Base-by-base conservation (phyloP, 2,113 vertebrate species). In the Eulemur macaco region DNA sequence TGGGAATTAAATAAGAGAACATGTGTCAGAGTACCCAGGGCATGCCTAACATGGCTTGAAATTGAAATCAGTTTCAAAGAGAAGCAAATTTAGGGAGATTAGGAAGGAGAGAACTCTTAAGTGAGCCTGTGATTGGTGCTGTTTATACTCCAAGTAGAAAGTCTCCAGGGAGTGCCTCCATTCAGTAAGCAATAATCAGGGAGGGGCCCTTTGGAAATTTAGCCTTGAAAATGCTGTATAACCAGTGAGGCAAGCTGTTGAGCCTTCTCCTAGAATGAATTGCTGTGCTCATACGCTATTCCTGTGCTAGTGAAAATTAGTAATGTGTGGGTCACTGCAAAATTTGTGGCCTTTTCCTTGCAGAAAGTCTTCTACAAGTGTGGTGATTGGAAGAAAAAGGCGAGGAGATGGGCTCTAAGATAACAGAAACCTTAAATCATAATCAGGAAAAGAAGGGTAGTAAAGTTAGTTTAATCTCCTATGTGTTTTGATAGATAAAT, bases 401-500 rank as follows among this genome's bases (percentile, higher is more conserved):
- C 93, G 83, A 71, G 77, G 45, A 66, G 37, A 68, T 94, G 90
- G 52, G 77, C 73, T 96, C 42, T 92, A 81, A 89, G 92, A 96
- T 80, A 98, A 82, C 96, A 97, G 93, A 91, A 39, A 85, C 69
- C 74, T 86, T 96, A 96, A 98, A 97, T 97, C 93, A 87, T 17
- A 50, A 3, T 54, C 71, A 73, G 64, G 50, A 97, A 91, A 90
- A 92, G 47, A 96, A 87, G 84, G 63, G 56, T 96, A 89, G 60
- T 97, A 50, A 90, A 34, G 18, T 95, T 97, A 78, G 50, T 93
- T 86, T 98, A 98, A 98, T 97, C 97, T 94, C 31, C 37, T 14
- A 97, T 96, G 66, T 95, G 94, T 94, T 4, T 94, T 98, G 96
- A 98, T 98, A 94, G 97, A 98, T 98, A 96, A 98, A 98, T 93